phyloP scores from a whole-genome alignment of 2,888 invertebrate genomes.

The Celastrina argiolus region DNA sequence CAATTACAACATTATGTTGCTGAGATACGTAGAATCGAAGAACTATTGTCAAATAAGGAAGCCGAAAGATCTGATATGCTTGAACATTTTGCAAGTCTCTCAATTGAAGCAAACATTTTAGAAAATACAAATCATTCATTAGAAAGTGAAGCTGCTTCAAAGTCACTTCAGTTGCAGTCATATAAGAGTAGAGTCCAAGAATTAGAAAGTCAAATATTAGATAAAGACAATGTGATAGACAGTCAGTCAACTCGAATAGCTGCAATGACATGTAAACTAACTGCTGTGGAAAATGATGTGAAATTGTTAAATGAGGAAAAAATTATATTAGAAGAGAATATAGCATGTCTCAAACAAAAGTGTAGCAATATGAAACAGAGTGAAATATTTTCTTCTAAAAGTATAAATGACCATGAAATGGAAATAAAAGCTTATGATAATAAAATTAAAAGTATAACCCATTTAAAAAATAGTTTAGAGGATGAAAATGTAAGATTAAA shows the following conservation, averaged over 20 bases:
- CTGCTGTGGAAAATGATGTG: conserved; percentile 63
- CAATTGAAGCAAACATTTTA: conserved; percentile 85
- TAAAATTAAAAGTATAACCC: conserved; percentile 66
- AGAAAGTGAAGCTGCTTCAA: conserved; percentile 86
- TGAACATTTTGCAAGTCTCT: conserved; percentile 87
- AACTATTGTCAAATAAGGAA: conserved; percentile 85
- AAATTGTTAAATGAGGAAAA: conserved; percentile 67
- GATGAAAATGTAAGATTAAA: conserved; percentile 79
- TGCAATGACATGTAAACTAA: conserved; percentile 59
- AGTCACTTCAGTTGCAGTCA: conserved; percentile 76
- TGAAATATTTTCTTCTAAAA: conserved; percentile 43
- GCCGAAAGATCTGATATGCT: conserved; percentile 88
- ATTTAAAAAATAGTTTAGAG: conserved; percentile 80
- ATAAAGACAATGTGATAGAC: conserved; percentile 65
- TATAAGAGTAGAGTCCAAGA: conserved; percentile 71
- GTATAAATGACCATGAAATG: conserved; percentile 53
- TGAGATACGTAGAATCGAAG: conserved; percentile 88
- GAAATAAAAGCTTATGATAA: conserved; percentile 69
- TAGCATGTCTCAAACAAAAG: conserved; percentile 65
- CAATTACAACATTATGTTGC: conserved; percentile 89
- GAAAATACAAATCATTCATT: conserved; percentile 89
- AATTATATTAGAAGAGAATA: conserved; percentile 60
- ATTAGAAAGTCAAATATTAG: conserved; percentile 80
- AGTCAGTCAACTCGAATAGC: conserved; percentile 57
- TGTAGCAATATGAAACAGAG: conserved; percentile 59